These are phyloP conservation scores for Chaenodraco wilsoni DNA, from an alignment of 2,797 vertebrate species.

Conservation along the genomic window DNA sequence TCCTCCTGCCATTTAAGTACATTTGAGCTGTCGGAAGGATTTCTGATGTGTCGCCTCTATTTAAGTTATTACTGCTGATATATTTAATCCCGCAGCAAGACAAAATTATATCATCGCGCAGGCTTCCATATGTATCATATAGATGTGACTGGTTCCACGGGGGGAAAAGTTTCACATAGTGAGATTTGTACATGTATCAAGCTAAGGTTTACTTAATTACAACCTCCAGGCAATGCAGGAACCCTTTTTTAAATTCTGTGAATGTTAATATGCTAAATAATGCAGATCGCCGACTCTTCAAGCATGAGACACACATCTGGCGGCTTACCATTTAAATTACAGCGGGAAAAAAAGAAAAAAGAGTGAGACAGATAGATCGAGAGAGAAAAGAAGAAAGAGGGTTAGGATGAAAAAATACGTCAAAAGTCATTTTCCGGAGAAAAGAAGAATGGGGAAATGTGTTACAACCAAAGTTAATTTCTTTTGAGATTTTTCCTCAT, in stretches of 20 bases:
- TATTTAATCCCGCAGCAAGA: conserved; percentile 95
- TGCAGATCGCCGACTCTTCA: conserved; percentile 99
- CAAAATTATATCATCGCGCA: conserved; percentile 91
- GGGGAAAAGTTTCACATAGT: conserved; percentile 91
- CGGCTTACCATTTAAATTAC: conserved; percentile 99
- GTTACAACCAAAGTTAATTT: conserved; percentile 93
- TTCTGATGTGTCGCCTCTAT: conserved; percentile 91
- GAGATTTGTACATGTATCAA: conserved; percentile 98
- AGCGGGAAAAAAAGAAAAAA: conserved; percentile 82
- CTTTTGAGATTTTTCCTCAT: conserved; percentile 90
- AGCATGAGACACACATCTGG: conserved; percentile 99
- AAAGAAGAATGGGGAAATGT: conserved; percentile 90
- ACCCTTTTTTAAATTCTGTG: conserved; percentile 99
- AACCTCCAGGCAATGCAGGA: conserved; percentile 99
- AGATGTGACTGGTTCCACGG: conserved; percentile 90
- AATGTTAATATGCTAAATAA: conserved; percentile 99
- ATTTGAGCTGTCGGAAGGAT: conserved; percentile 86
- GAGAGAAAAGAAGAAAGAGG: conserved; percentile 62
- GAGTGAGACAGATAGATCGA: conserved; percentile 81
- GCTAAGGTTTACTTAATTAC: conserved; percentile 99
- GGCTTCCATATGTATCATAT: conserved; percentile 98
- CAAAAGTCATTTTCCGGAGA: conserved; percentile 92
- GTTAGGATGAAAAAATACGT: conserved; percentile 83
- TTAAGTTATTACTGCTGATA: conserved; percentile 98
- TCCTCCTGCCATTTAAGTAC: conserved; percentile 75